These are phyloP conservation scores for Torymus tubicola DNA, from an alignment of 2,888 invertebrate species.

Conservation along the genomic window DNA sequence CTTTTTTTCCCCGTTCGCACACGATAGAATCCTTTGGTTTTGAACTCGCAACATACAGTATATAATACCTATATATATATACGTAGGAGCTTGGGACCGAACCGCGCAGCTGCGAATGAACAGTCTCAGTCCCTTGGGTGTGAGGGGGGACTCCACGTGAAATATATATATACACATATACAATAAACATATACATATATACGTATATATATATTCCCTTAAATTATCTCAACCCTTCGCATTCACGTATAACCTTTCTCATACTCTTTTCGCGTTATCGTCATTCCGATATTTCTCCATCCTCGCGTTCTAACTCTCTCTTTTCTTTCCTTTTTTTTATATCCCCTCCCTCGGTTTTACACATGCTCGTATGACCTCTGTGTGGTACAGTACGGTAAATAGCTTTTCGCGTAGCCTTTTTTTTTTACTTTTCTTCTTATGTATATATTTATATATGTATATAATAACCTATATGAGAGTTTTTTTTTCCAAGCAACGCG, in stretches of 20 bases:
- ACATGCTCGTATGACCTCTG: not conserved
- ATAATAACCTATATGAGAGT: slow-evolving; percentile 52
- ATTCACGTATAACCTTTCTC: not conserved
- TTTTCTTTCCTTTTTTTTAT: not conserved
- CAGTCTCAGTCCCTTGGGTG: slow-evolving; percentile 19
- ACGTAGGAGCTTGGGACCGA: slow-evolving; percentile 29
- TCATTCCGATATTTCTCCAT: too few relatives aligned
- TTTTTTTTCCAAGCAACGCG: slow-evolving; percentile 47
- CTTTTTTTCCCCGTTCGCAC: too few relatives aligned
- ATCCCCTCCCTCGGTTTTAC: not conserved
- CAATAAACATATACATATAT: too few relatives aligned
- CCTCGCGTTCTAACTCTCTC: not conserved
- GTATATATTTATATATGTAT: slow-evolving; percentile 55
- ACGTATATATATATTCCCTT: slow-evolving; percentile 1
- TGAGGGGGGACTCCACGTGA: not conserved
- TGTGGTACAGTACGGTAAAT: slow-evolving; percentile 20
- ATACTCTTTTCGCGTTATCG: not conserved
- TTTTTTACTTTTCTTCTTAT: slow-evolving; percentile 45
- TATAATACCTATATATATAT: slow-evolving; percentile 12
- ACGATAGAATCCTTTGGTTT: slow-evolving; percentile 9
- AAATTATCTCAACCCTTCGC: slow-evolving; percentile 17
- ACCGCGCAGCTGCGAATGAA: slow-evolving; percentile 19
- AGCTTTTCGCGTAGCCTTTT: slow-evolving; percentile 39
- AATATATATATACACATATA: slow-evolving; percentile 8
- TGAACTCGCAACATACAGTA: slow-evolving; percentile 12